Percentiles rank a stretch among this genome's conserved stretches.
These are phyloP conservation scores for Aurelia sp. DNA, from an alignment of 30 jellyfish, hydroid and myxozoan genomes.

Conservation along the genomic window DNA sequence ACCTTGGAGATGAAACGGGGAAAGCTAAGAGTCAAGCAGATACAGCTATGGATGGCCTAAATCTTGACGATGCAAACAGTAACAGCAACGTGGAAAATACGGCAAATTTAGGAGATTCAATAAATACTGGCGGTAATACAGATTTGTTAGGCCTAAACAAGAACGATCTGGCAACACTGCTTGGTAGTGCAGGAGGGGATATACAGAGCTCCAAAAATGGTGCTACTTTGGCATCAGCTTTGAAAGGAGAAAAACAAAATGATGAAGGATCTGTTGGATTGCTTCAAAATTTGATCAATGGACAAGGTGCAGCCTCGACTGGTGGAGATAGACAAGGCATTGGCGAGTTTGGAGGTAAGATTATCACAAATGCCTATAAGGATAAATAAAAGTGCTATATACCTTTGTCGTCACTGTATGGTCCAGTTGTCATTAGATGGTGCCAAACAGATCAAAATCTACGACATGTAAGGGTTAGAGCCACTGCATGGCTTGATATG, in stretches of 20 bases:
- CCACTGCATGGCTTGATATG: no score
- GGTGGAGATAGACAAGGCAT: slow-evolving; percentile 92
- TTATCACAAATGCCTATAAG: no score
- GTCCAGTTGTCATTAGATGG: no score
- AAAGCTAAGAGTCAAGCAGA: slow-evolving; percentile 46
- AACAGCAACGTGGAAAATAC: slow-evolving; percentile 56
- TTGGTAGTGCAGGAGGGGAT: slow-evolving; percentile 53
- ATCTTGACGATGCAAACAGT: slow-evolving; percentile 45
- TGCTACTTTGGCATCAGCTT: slow-evolving; percentile 12
- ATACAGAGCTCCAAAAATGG: slow-evolving; percentile 14
- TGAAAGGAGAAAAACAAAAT: slow-evolving; percentile 42
- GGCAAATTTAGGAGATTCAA: slow-evolving; percentile 64
- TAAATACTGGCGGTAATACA: slow-evolving; percentile 45
- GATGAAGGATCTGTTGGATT: slow-evolving; percentile 59
- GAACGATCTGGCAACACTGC: slow-evolving; percentile 62
- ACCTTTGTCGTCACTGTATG: no score
- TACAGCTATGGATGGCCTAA: slow-evolving; percentile 37
- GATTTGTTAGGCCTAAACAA: slow-evolving; percentile 72
- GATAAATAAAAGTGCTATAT: no score
- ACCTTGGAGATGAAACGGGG: slow-evolving; percentile 42
- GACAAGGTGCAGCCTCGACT: slow-evolving; percentile 43
- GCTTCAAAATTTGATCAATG: slow-evolving; percentile 50
- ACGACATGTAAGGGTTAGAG: no score
- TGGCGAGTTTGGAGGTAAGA: slow-evolving; percentile 75
- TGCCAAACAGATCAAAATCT: no score